Conservation (phyloP, 2,888 invertebrate species). For the Cenopis cana region DNA sequence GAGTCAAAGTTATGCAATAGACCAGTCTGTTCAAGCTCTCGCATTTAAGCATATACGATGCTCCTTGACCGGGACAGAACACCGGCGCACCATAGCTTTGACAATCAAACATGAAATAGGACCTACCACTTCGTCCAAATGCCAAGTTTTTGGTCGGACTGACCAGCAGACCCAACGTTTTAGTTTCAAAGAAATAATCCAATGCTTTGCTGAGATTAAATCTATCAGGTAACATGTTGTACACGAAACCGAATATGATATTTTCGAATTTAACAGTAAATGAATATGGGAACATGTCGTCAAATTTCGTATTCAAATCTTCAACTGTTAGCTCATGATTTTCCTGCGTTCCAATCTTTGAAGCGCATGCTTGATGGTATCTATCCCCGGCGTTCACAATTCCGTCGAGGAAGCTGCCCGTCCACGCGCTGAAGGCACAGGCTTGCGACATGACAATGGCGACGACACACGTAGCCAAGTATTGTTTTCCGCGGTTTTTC, state of each 20-base stretch:
- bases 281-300: conserved; percentile 83
- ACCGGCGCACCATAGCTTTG: conserved; percentile 86
- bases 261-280: conserved; percentile 85
- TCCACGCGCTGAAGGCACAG: conserved; percentile 87
- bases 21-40: conserved; percentile 85
- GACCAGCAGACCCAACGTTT: conserved; percentile 82
- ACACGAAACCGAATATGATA: conserved; percentile 86
- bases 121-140: conserved; percentile 79
- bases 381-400: conserved; percentile 85
- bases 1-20: conserved; percentile 86
- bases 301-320: conserved; percentile 83
- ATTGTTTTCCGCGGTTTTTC: conserved; percentile 86
- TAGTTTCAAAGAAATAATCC: conserved; percentile 84
- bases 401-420: conserved; percentile 85
- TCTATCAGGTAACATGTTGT: conserved; percentile 80
- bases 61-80: conserved; percentile 84
- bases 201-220: conserved; percentile 88
- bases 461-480: conserved; percentile 85
- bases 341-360: conserved; percentile 67
- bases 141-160: conserved; percentile 82
- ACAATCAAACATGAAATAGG: conserved; percentile 89
- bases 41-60: conserved; percentile 86
- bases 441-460: conserved; percentile 85
- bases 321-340: conserved; percentile 85
- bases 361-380: conserved; percentile 82